A percentile compares a stretch with the other conserved stretches of the same genome.
These are phyloP conservation scores for Drosophila macrospina DNA, from an alignment of 2,888 invertebrate genomes.

Conservation along the genomic window DNA sequence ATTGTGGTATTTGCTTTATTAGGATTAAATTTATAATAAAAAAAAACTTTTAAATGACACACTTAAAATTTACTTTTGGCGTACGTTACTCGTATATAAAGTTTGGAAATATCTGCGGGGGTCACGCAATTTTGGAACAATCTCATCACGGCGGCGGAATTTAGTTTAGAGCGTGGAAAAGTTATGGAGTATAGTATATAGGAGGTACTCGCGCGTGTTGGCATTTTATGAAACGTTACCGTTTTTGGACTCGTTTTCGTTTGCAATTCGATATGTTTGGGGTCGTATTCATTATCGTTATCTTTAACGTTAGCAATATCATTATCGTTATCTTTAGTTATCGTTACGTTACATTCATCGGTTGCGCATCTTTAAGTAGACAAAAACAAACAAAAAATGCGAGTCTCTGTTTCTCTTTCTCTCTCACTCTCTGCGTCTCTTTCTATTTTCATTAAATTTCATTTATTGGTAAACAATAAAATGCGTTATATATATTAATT, in stretches of 20 bases:
- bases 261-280: constrained; percentile 49
- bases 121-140: constrained; percentile 72
- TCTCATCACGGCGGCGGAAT: constrained; percentile 75
- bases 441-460: constrained; percentile 24
- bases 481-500: constrained; percentile 61
- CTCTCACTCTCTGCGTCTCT: constrained; percentile 61
- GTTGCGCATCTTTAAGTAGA: constrained; percentile 66
- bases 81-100: constrained; percentile 67
- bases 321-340: constrained; percentile 33
- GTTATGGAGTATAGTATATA: constrained; percentile 34
- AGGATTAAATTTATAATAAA: constrained; percentile 46
- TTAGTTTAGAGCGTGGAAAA: constrained; percentile 49
- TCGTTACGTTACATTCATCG: constrained; percentile 73
- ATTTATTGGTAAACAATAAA: constrained; percentile 67
- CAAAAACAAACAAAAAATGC: constrained; percentile 79
- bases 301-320: constrained; percentile 38
- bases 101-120: constrained; percentile 50
- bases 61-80: constrained; percentile 69
- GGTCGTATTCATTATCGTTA: constrained; percentile 37
- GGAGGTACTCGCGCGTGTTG: constrained; percentile 47
- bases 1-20: constrained; percentile 66
- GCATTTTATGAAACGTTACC: constrained; percentile 38
- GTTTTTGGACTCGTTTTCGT: constrained; percentile 48
- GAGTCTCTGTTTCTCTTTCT: constrained; percentile 68
- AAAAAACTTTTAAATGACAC: constrained; percentile 41